Evolutionary conservation across 2,888 invertebrate species (phyloP).

Genomic region (Lasius platythorax): DNA sequence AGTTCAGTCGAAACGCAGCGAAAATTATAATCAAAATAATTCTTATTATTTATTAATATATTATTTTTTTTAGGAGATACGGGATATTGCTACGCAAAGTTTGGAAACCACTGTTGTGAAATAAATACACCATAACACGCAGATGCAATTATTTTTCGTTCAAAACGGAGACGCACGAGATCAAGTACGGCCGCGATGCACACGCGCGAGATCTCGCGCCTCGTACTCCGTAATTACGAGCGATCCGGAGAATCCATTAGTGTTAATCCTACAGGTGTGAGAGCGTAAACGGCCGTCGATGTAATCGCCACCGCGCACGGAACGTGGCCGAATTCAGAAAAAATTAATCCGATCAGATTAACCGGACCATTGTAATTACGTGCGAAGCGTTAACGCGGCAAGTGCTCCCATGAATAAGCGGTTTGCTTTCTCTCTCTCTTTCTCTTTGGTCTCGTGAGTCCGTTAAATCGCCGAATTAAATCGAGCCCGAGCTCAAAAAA

Average conservation of each 20-base stretch:
- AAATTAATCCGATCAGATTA: slow-evolving; percentile 75
- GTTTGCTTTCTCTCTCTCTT: neutral
- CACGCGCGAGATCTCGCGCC: slow-evolving; percentile 65
- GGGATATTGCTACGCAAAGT: neutral
- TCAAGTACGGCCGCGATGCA: neutral
- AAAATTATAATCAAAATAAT: neutral
- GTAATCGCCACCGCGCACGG: slow-evolving; percentile 57
- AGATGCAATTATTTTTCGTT: slow-evolving; percentile 69
- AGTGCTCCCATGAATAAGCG: slow-evolving; percentile 55
- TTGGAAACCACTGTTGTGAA: slow-evolving; percentile 6
- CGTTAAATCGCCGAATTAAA: slow-evolving; percentile 64
- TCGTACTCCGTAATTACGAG: slow-evolving; percentile 70
- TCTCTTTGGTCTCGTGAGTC: slow-evolving; percentile 7
- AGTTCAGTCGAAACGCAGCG: neutral
- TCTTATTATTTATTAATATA: neutral
- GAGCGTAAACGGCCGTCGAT: slow-evolving; percentile 61
- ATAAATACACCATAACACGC: neutral
- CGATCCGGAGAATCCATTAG: slow-evolving; percentile 74
- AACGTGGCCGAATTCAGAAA: slow-evolving; percentile 52
- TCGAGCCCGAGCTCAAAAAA: slow-evolving; percentile 14
- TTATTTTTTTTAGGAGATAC: neutral
- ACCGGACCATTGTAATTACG: slow-evolving; percentile 70
- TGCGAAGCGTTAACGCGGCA: slow-evolving; percentile 69
- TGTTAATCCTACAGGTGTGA: slow-evolving; percentile 71
- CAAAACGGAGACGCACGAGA: slow-evolving; percentile 31